Base-by-base conservation (phyloP, 2,113 vertebrate genomes). In the Montifringilla adamsi region DNA sequence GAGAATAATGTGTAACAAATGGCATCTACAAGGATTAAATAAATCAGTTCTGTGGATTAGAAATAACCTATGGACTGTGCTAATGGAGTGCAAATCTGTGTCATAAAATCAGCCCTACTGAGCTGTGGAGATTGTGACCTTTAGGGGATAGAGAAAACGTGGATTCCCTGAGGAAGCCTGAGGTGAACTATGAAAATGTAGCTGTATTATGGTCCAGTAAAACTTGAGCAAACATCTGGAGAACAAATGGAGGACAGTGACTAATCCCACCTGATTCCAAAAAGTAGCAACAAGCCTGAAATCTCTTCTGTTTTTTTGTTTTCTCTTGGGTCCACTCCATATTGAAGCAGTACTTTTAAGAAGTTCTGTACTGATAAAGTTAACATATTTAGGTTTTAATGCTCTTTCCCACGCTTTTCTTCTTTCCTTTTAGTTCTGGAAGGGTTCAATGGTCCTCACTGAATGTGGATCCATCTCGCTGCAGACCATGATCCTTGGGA, bases 21-120 rank as follows among this genome's bases (percentile, higher is more conserved):
- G 70, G 91, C 97, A 93, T 93, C 89, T 97, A 94, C 91, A 63
- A 95, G 96, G 97, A 97, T 97, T 97, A 96, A 95, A 96, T 97
- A 97, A 96, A 96, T 97, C 95, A 92, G 44, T 97, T 96, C 94
- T 87, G 94, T 87, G 96, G 96, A 96, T 90, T 92, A 96, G 90
- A 88, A 95, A 88, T 93, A 98, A 97, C 97, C 97, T 89, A 83
- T 96, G 96, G 97, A 96, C 97, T 80, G 74, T 70, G 87, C 92
- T 98, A 98, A 98, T 96, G 97, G 97, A 98, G 95, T 92, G 92
- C 90, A 90, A 97, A 87, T 86, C 94, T 35, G 67, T 84, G 90
- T 82, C 95, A 92, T 73, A 93, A 75, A 97, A 94, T 75, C 97
- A 81, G 86, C 64, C 83, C 87, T 39, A 63, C 89, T 52, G 87